phyloP scores from a whole-genome alignment of 64 coral and sea anemone species.

The Montipora foliosa region DNA sequence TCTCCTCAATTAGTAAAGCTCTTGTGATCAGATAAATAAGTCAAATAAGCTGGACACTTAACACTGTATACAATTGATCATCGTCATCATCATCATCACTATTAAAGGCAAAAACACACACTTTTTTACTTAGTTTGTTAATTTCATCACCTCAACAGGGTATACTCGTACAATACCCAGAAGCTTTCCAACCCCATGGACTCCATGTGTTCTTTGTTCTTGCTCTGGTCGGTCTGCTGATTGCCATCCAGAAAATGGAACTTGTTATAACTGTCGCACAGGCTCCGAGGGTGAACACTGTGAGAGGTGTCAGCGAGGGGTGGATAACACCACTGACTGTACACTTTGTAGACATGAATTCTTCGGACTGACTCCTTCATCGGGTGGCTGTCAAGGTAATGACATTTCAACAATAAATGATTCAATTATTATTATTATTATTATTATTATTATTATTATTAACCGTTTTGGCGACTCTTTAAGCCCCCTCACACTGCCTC shows the following conservation, averaged over 20 bases:
- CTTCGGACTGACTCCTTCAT: slow-evolving; percentile 72
- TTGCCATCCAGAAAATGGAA: slow-evolving; percentile 82
- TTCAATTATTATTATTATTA: no score
- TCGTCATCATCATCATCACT: no score
- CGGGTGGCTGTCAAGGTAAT: slow-evolving; percentile 83
- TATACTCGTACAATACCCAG: slow-evolving; percentile 46
- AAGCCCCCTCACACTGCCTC: no score
- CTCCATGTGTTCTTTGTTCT: slow-evolving; percentile 66
- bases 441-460: no score
- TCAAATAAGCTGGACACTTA: no score
- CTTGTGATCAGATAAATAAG: no score
- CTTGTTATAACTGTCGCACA: slow-evolving; percentile 84
- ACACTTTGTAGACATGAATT: slow-evolving; percentile 67
- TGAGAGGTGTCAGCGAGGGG: slow-evolving; percentile 74
- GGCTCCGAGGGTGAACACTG: slow-evolving; percentile 88
- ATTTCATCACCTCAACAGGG: slow-evolving; percentile 39
- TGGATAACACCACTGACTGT: slow-evolving; percentile 87
- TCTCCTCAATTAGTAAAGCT: no score
- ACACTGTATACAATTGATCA: no score
- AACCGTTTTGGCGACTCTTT: no score
- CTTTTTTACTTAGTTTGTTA: background rate
- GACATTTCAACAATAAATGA: background rate
- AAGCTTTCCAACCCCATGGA: slow-evolving; percentile 11
- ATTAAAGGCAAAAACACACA: background rate
- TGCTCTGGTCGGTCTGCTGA: slow-evolving; percentile 80